phyloP scores from a whole-genome alignment of 1,140 invertebrate species.

The Temnothorax nylanderi region DNA sequence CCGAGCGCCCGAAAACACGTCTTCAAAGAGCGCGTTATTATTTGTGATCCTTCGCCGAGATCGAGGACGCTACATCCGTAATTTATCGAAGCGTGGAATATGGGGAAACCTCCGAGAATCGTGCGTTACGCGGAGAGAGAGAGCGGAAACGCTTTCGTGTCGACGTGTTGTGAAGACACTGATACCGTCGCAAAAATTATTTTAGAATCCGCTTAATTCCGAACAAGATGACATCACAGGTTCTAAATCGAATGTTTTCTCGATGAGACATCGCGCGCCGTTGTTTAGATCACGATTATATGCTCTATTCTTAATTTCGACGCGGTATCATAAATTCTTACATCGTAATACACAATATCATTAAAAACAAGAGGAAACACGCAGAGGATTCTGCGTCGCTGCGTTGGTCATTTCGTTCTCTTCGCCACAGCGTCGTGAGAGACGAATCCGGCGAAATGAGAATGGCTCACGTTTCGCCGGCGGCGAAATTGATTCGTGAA shows the following conservation, averaged over 20 bases:
- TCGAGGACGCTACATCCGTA: slow-evolving; percentile 5
- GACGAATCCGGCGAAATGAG: slow-evolving; percentile 52
- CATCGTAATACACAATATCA: background rate
- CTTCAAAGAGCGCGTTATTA: slow-evolving; percentile 38
- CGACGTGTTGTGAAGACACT: background rate
- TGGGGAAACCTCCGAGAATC: background rate
- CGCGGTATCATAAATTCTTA: background rate
- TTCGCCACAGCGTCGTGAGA: background rate
- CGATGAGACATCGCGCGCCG: background rate
- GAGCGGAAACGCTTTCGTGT: background rate
- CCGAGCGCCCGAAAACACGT: background rate
- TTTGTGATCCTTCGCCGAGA: slow-evolving; percentile 28
- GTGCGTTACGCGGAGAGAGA: background rate
- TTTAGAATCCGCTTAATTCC: slow-evolving; percentile 37
- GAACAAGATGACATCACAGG: background rate
- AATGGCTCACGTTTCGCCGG: slow-evolving; percentile 72
- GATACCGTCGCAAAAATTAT: slow-evolving; percentile 3
- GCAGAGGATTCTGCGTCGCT: background rate
- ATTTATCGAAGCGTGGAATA: slow-evolving; percentile 43
- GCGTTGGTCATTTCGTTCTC: background rate
- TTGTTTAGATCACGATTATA: background rate
- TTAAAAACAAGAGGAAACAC: background rate
- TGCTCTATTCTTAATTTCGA: background rate
- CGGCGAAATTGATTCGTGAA: slow-evolving; percentile 65
- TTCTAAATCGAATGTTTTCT: background rate